Percentiles rank a stretch among this genome's conserved stretches.
These are phyloP conservation scores for Hofmannophila pseudospretella DNA, from an alignment of 2,888 invertebrate species.

Conservation along the genomic window DNA sequence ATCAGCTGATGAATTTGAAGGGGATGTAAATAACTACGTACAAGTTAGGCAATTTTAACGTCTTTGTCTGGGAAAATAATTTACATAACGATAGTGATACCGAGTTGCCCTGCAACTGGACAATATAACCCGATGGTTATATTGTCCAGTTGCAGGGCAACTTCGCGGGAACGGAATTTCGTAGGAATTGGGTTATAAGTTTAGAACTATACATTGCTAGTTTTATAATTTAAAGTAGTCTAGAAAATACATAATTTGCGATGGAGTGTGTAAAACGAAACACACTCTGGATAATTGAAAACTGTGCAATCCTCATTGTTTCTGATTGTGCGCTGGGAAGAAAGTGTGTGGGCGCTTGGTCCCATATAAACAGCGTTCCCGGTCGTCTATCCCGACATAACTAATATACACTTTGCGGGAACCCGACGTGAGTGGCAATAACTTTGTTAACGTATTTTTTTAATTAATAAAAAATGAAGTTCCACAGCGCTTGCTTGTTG, in stretches of 20 bases:
- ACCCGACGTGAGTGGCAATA: conserved; percentile 28
- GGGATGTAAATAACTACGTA: too few relatives aligned
- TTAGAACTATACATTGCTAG: too few relatives aligned
- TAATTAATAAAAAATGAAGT: conserved; percentile 40
- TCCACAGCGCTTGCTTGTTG: conserved; percentile 33
- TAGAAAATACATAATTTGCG: background rate
- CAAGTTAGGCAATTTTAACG: too few relatives aligned
- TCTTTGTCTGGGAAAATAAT: too few relatives aligned
- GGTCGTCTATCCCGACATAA: conserved; percentile 39
- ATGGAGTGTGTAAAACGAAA: background rate
- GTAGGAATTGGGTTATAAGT: too few relatives aligned
- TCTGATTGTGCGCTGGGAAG: conserved; percentile 31
- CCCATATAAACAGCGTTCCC: conserved; percentile 53
- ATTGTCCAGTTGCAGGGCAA: too few relatives aligned
- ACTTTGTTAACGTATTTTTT: conserved; percentile 8
- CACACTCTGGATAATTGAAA: conserved; percentile 10
- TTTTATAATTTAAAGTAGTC: too few relatives aligned
- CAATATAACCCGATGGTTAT: too few relatives aligned
- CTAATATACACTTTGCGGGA: conserved; percentile 27
- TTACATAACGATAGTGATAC: too few relatives aligned
- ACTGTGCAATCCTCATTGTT: conserved; percentile 5
- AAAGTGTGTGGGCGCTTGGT: conserved; percentile 52
- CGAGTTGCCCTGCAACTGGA: too few relatives aligned
- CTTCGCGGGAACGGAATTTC: too few relatives aligned
- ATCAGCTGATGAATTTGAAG: too few relatives aligned